Evolutionary conservation across 2,797 vertebrate species (phyloP).

Genomic region (Enteromius thamalakanensis): DNA sequence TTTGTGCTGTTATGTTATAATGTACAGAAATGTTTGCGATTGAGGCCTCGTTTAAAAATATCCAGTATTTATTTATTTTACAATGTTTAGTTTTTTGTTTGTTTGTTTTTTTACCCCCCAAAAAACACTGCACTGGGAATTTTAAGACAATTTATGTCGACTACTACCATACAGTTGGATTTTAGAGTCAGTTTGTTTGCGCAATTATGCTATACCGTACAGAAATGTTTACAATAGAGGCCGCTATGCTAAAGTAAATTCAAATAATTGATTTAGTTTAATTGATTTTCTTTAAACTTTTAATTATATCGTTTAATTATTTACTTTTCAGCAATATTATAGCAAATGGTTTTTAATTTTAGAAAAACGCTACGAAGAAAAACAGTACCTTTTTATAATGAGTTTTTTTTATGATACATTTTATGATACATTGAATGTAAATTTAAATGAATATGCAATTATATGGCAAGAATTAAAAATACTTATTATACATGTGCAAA

Average conservation of each 20-base stretch:
- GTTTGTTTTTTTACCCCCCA: background rate
- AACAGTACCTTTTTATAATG: background rate
- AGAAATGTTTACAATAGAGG: constrained; percentile 19
- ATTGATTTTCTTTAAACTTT: too few species aligned
- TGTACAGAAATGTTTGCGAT: background rate
- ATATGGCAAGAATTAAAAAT: background rate
- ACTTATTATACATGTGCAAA: background rate
- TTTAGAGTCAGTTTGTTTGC: background rate
- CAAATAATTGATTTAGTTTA: background rate
- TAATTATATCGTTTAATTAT: background rate
- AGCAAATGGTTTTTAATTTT: background rate
- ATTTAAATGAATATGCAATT: background rate
- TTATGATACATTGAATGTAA: background rate
- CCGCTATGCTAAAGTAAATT: background rate
- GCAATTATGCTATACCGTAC: background rate
- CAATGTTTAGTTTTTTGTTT: background rate
- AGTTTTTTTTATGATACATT: background rate
- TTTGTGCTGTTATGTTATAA: background rate
- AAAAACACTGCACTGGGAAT: background rate
- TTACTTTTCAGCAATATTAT: background rate
- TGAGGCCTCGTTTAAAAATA: background rate
- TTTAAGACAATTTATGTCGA: background rate
- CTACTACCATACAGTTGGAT: background rate
- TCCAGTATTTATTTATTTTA: background rate
- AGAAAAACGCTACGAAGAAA: background rate